Percentiles rank a stretch among this genome's conserved stretches.
Conservation (phyloP, 2,797 vertebrate species). For the Phaenicophaeus curvirostris region DNA sequence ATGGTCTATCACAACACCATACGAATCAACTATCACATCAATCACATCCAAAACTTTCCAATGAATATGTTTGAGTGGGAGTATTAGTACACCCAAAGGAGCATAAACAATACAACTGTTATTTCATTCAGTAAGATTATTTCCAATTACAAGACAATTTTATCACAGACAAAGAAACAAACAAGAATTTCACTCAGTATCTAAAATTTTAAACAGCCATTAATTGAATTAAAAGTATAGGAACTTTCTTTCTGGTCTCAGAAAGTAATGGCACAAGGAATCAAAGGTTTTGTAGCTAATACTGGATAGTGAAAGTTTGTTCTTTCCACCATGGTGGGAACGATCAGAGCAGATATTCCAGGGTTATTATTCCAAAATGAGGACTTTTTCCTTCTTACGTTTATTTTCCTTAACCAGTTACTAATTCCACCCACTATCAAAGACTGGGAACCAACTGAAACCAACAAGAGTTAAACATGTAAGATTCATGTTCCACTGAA, state of each 20-base stretch:
- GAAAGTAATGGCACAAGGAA: not conserved
- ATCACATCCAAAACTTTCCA: not conserved
- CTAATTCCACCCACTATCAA: not conserved
- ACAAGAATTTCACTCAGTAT: not conserved
- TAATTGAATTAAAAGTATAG: not conserved
- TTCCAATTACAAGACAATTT: not conserved
- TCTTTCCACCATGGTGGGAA: not conserved
- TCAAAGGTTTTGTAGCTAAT: not conserved
- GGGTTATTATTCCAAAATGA: not conserved
- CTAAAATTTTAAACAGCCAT: not conserved
- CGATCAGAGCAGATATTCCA: not conserved
- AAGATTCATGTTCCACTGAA: not conserved
- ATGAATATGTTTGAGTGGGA: not conserved
- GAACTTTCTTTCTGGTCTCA: not conserved
- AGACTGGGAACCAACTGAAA: not conserved
- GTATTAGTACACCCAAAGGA: not conserved
- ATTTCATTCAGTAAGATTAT: not conserved
- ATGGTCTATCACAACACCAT: not conserved
- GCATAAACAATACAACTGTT: not conserved
- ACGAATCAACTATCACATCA: not conserved
- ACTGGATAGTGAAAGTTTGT: not conserved
- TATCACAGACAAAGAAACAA: conserved; percentile 12
- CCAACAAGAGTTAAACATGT: not conserved
- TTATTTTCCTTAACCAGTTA: not conserved
- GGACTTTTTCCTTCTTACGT: not conserved